Base-by-base conservation (phyloP, 1,140 invertebrate genomes). In the Lasioglossum albipes region DNA sequence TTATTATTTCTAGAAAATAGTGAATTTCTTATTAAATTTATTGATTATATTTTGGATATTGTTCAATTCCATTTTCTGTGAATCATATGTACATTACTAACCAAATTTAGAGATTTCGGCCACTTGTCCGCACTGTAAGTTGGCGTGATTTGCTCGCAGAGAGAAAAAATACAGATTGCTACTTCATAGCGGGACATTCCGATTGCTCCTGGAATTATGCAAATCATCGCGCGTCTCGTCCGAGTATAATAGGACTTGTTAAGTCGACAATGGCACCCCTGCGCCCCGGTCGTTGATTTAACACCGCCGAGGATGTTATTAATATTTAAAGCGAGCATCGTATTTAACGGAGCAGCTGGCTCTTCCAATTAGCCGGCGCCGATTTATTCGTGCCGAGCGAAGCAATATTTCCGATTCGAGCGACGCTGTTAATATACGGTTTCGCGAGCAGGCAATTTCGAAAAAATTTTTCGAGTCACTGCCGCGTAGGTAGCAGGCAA, bases 241-340 rank as follows among this genome's bases (percentile, higher is more conserved):
- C 3, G 6, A 18, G 22, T 9, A 6, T 16, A 10, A 36, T 41
- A 36, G 57, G 31, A 57, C 36, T 42, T 74, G 61, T 74, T 74
- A 74, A 74, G 41, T 45, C 66, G 75, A 69, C 75, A 76, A 76
- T 76, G 66, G 36, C 22, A 69, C n/a, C 66, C 45, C 49, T 16
- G 18, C 16, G 12, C 7, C 66, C 16, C 20, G 69, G 6, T 62
- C n/a, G 6, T 4, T 52, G 68, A 78, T 78, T 72, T 71, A 72
- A 64, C 16, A 13, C 31, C 2, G 10, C 13, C 22, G 52, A 12
- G 42, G 31, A 41, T 54, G 36, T 57, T 62, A 22, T 79, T 66
- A 79, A 79, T 79, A 79, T 73, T 73, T 66, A 65, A 79, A 66
- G n/a, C 36, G 7, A 18, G 4, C 31, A 16, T 10, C 2, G 36